Conservation (phyloP, 2,888 invertebrate genomes). For the Noctuana brunneofusca region DNA sequence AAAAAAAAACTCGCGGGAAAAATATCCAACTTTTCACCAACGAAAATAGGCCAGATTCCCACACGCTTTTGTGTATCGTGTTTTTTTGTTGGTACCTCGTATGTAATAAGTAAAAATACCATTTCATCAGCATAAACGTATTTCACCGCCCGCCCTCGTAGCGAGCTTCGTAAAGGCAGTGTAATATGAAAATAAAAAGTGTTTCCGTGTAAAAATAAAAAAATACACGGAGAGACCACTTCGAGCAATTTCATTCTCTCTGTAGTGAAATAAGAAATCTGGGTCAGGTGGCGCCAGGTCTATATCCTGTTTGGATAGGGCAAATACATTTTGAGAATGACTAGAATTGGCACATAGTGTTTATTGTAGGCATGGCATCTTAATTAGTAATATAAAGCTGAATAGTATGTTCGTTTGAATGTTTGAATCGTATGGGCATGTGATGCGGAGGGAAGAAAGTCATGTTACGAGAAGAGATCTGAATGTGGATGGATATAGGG, state of each 20-base stretch:
- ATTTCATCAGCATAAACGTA: constrained; percentile 47
- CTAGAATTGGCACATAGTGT: constrained; percentile 17
- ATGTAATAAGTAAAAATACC: constrained; percentile 39
- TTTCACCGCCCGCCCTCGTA: constrained; percentile 39
- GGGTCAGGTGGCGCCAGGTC: constrained; percentile 62
- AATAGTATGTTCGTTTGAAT: no score
- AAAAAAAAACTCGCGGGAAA: constrained; percentile 4
- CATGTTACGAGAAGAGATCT: no score
- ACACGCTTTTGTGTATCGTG: constrained; percentile 11
- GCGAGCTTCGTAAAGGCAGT: constrained; percentile 40
- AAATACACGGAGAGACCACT: constrained; percentile 55
- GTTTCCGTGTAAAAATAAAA: constrained; percentile 57
- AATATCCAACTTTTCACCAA: constrained; percentile 18
- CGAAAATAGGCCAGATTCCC: constrained; percentile 22
- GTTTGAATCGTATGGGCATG: no score
- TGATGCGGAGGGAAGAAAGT: no score
- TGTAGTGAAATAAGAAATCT: constrained; percentile 78
- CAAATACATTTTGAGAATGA: neutral
- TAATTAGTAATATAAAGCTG: no score
- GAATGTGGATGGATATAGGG: no score
- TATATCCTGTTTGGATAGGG: constrained; percentile 22
- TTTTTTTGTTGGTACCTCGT: constrained; percentile 22
- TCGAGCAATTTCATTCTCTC: constrained; percentile 76
- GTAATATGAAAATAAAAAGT: constrained; percentile 66
- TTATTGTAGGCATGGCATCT: no score